Evolutionary conservation across 2,113 vertebrate species (phyloP).

Genomic region (Paedocypris sp.): DNA sequence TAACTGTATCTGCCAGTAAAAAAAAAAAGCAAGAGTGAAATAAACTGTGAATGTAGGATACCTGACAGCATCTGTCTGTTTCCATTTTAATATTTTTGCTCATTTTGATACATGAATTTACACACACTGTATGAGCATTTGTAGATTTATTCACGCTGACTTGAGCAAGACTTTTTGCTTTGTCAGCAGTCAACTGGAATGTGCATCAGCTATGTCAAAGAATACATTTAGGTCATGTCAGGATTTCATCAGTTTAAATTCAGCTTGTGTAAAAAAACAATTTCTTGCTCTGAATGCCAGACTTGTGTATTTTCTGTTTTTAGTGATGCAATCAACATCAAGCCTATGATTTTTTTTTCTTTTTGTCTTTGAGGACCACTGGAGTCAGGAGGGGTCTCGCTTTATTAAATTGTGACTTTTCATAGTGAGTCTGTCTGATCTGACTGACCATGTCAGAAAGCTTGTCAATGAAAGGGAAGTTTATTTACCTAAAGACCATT

Average conservation of each 20-base stretch:
- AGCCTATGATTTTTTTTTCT: slow-evolving; percentile 13
- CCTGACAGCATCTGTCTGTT: not conserved
- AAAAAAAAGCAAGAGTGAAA: too few relatives aligned
- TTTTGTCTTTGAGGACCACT: not conserved
- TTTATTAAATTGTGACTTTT: slow-evolving; percentile 29
- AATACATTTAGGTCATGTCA: slow-evolving; percentile 36
- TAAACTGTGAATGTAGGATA: too few relatives aligned
- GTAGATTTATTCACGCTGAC: slow-evolving; percentile 26
- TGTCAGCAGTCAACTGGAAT: slow-evolving; percentile 33
- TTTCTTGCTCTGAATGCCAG: too few relatives aligned
- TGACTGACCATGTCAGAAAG: not conserved
- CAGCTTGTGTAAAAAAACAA: slow-evolving; percentile 19
- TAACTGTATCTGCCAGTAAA: too few relatives aligned
- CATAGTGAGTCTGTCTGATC: slow-evolving; percentile 7
- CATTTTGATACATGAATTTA: not conserved
- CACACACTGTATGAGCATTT: slow-evolving; percentile 16
- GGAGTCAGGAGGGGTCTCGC: not conserved
- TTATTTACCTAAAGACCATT: too few relatives aligned
- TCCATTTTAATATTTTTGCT: not conserved
- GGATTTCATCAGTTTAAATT: slow-evolving; percentile 34
- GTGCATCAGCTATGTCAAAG: slow-evolving; percentile 28
- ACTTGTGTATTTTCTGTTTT: not conserved
- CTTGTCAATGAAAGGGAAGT: not conserved
- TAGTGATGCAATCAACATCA: not conserved
- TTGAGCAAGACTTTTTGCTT: slow-evolving; percentile 24